Base-by-base conservation (phyloP, 2,888 invertebrate species). In the Drosophila greeni region DNA sequence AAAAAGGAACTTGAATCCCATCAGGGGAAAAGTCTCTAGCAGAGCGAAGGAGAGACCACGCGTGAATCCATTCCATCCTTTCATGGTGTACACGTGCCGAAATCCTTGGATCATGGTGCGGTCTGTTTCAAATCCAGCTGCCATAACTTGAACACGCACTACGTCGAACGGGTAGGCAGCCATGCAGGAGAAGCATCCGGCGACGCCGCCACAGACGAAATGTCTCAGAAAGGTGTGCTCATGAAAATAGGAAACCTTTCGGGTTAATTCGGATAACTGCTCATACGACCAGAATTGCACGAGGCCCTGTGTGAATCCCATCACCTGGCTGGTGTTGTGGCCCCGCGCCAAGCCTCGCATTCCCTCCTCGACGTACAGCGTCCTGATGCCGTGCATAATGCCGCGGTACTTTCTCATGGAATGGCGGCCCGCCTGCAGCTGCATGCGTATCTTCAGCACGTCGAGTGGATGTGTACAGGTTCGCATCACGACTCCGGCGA, bases 281-380 rank as follows among this genome's bases (percentile, higher is more conserved):
- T 47, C 45, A 5, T 47, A 47, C 1, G 45, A 14, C 45, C 45
- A 47, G 31, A 47, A 47, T 14, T 31, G 18, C 14, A 31, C 31
- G 14, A 47, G 31, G 1, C 45, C 45, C 3, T 47, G 45, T 3
- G 9, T 31, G 20, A 47, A 14, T 9, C 45, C 31, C 45, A 47
- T 47, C 31, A 31, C 31, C 45, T 47, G 45, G 31, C 45, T 47
- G 9, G 9, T 20, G 20, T 47, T 47, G 45, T 47, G 45, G 3
- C 45, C 45, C 14, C 14, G 18, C 14, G 11, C 3, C 8, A 47
- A 20, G 14, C 45, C 14, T 31, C 20, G 18, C 31, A 20, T 9
- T 20, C 45, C 45, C 14, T 31, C 45, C 9, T 47, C 45, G 9
- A 9, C 5, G 45, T 47, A 47, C 20, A 47, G 0, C 31, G 5